phyloP scores from a whole-genome alignment of 1,140 invertebrate species.

The Proales similis region DNA sequence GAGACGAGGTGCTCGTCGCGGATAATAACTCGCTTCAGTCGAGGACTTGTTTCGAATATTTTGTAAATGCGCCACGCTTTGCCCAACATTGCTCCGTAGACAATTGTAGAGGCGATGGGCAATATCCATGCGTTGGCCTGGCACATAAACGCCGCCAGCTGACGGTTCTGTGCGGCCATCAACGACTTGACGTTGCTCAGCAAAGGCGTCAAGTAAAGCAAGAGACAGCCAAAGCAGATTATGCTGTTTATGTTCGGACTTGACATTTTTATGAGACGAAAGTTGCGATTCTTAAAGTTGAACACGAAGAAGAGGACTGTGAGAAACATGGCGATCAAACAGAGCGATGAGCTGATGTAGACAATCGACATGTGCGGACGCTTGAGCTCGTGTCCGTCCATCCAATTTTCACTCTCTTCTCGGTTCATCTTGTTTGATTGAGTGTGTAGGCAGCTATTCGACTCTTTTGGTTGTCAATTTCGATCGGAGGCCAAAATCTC shows the following conservation, averaged over 20 bases:
- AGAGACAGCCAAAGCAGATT: conserved; percentile 41
- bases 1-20: conserved; percentile 41
- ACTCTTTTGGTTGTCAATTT: too few species aligned
- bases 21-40: conserved; percentile 42
- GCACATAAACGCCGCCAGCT: conserved; percentile 40
- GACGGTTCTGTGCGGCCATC: conserved; percentile 36
- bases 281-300: conserved; percentile 26
- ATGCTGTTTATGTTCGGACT: conserved; percentile 43
- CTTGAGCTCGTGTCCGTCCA: too few species aligned
- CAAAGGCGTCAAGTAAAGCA: conserved; percentile 40
- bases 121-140: conserved; percentile 42
- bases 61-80: conserved; percentile 43
- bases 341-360: too few species aligned
- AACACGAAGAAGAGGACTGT: conserved; percentile 34
- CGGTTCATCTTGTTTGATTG: too few species aligned
- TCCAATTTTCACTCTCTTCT: too few species aligned
- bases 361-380: too few species aligned
- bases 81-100: conserved; percentile 43
- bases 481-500: too few species aligned
- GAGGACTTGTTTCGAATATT: conserved; percentile 42
- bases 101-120: conserved; percentile 39
- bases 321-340: conserved; percentile 20
- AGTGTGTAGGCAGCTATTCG: too few species aligned
- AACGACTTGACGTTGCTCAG: conserved; percentile 42
- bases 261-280: conserved; percentile 43